Conservation (phyloP, 2,888 invertebrate genomes). For the Taphrorychus bicolor region DNA sequence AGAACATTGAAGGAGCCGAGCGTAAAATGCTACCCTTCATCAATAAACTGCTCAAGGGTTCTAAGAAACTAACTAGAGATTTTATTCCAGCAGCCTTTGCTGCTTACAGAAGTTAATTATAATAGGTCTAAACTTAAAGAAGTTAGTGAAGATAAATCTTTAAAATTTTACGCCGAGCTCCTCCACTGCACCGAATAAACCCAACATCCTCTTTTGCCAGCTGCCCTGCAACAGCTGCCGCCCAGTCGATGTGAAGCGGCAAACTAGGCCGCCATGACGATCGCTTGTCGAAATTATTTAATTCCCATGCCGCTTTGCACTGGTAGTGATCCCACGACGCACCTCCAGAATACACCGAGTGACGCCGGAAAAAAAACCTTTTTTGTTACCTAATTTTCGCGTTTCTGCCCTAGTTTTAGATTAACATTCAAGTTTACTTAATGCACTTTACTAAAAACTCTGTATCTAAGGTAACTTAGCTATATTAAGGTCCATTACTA, state of each 20-base stretch:
- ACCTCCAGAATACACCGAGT: constrained; percentile 11
- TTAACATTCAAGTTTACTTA: background rate
- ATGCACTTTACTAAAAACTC: too few species aligned
- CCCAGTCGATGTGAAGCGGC: constrained; percentile 22
- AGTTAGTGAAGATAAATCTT: too few species aligned
- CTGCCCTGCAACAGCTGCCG: constrained; percentile 37
- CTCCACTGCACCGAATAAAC: constrained; percentile 3
- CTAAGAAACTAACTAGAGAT: too few species aligned
- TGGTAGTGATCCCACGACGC: constrained; percentile 13
- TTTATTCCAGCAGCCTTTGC: too few species aligned
- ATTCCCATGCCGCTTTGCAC: constrained; percentile 34
- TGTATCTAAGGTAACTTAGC: too few species aligned
- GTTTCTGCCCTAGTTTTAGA: background rate
- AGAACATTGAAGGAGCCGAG: constrained; percentile 12
- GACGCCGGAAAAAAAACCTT: background rate
- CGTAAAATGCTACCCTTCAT: background rate
- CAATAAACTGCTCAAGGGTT: background rate
- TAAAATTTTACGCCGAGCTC: background rate
- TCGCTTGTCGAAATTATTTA: background rate
- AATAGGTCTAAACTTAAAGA: too few species aligned
- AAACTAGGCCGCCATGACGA: constrained; percentile 3
- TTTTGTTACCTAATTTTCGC: background rate
- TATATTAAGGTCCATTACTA: too few species aligned
- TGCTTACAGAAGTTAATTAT: too few species aligned
- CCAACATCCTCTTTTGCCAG: constrained; percentile 7